Evolutionary conservation across 2,797 vertebrate genomes (phyloP), one percentile per base, ranked within the genome.

Genomic region (Poecilia wingei): DNA sequence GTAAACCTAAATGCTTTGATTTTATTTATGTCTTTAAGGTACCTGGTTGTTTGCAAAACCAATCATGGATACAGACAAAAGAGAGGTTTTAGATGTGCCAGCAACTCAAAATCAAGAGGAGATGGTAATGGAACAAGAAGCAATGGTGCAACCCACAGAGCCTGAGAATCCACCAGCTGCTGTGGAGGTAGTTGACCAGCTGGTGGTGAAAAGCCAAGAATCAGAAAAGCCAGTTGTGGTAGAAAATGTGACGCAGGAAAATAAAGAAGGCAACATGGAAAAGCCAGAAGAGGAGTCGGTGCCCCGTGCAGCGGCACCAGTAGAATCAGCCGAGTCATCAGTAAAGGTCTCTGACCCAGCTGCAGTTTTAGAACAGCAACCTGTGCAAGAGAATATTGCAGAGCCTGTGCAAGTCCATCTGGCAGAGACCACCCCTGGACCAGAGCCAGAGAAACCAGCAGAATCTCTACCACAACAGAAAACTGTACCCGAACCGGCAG

Each of bases 21-120:
- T 80, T 51, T 57, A 5, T 33, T 71, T 33, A 3, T 90, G 2
- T 75, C 3, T 87, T 80, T 64, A 82, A 91, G 91, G 92, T 92
- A 82, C 76, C 73, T 82, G 85, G 82, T 93, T 84, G 84, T 85
- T 87, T 78, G 66, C 82, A n/a, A 80, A 93, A 61, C 45, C 82
- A 85, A 76, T 85, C 83, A 95, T 96, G 94, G 95, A 95, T 85
- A 74, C 82, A 69, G 94, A 94, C 49, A 92, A 86, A 74, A 94
- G 79, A 1, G 91, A 93, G 49, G 90, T 92, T 91, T 84, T 90
- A 25, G 88, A 91, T 69, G 85, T 46, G 64, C 78, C 87, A 55
- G 88, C 92, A 73, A 75, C 86, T 82, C 88, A 75, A 72, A 89
- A 86, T 81, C 86, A 85, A 82, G 85, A 87, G 72, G 81, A 89